Conservation (phyloP, 2,113 vertebrate genomes). For the Astatoreochromis straeleni region DNA sequence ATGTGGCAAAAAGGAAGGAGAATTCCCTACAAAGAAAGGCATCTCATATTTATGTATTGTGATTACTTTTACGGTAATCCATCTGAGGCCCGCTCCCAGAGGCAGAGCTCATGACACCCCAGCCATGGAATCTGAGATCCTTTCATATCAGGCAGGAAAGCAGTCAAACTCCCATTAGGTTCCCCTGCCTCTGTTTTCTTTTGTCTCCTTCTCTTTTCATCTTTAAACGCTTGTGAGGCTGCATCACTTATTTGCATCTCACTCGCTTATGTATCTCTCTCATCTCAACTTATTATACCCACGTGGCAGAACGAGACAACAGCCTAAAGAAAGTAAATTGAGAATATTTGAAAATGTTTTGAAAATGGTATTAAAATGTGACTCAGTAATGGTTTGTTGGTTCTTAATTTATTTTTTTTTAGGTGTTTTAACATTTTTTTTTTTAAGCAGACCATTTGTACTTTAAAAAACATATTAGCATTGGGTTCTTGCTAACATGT, state of each 20-base stretch:
- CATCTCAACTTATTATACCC: conserved; percentile 19
- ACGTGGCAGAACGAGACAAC: conserved; percentile 1
- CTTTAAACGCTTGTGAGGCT: conserved; percentile 53
- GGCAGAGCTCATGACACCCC: conserved; percentile 50
- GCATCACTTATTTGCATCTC: conserved; percentile 62
- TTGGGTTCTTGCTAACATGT: neutral
- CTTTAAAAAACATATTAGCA: neutral
- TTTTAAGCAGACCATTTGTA: neutral
- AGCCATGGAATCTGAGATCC: conserved; percentile 45
- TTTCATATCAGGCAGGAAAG: conserved; percentile 54
- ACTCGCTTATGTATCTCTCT: conserved; percentile 37
- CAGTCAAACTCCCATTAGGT: conserved; percentile 56
- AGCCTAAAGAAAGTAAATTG: neutral
- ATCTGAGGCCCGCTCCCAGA: conserved; percentile 45
- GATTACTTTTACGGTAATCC: conserved; percentile 54
- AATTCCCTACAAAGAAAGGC: conserved; percentile 6
- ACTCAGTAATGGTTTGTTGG: neutral
- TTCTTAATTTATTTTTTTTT: neutral
- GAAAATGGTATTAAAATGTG: neutral
- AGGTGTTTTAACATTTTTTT: neutral
- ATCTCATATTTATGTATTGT: conserved; percentile 64
- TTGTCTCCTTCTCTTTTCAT: conserved; percentile 59
- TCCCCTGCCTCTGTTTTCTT: conserved; percentile 26
- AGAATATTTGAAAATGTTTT: neutral
- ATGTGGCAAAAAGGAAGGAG: conserved; percentile 28